Conservation (phyloP, 1,140 invertebrate species). For the Temnothorax curvispinosus region DNA sequence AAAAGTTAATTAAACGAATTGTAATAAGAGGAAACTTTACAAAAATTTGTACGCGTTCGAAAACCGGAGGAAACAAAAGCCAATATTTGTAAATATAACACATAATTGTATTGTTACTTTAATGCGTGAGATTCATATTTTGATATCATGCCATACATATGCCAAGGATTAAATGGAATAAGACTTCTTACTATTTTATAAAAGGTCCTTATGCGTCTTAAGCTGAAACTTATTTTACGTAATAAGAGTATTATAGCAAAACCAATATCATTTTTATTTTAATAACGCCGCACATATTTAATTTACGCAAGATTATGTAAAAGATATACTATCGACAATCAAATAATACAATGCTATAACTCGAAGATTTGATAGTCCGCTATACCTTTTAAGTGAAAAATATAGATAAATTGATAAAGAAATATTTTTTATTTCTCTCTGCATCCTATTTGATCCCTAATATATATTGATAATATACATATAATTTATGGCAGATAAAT, state of each 20-base stretch:
- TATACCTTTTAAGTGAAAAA: constrained; percentile 20
- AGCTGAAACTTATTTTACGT: constrained; percentile 22
- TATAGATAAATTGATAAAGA: constrained; percentile 22
- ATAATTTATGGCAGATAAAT: not conserved
- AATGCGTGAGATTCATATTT: constrained; percentile 52
- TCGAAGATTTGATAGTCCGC: constrained; percentile 20
- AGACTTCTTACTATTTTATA: constrained; percentile 54
- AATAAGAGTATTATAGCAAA: constrained; percentile 26
- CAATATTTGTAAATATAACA: constrained; percentile 65
- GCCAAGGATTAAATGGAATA: constrained; percentile 62
- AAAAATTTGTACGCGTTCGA: constrained; percentile 37
- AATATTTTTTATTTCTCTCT: not conserved
- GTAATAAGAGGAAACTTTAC: constrained; percentile 41
- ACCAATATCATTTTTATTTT: constrained; percentile 7
- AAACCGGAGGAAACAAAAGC: constrained; percentile 46
- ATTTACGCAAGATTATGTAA: constrained; percentile 36
- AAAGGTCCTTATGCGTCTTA: constrained; percentile 4
- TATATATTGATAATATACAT: not conserved
- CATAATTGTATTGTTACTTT: constrained; percentile 25
- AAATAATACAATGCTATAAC: constrained; percentile 28
- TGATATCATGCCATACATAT: constrained; percentile 61
- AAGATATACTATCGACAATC: constrained; percentile 16
- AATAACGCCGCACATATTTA: constrained; percentile 23
- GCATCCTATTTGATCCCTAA: not conserved
- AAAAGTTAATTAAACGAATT: constrained; percentile 33